phyloP scores from a whole-genome alignment of 92 coral and sea anemone genomes.

The Meandrina meandrites region DNA sequence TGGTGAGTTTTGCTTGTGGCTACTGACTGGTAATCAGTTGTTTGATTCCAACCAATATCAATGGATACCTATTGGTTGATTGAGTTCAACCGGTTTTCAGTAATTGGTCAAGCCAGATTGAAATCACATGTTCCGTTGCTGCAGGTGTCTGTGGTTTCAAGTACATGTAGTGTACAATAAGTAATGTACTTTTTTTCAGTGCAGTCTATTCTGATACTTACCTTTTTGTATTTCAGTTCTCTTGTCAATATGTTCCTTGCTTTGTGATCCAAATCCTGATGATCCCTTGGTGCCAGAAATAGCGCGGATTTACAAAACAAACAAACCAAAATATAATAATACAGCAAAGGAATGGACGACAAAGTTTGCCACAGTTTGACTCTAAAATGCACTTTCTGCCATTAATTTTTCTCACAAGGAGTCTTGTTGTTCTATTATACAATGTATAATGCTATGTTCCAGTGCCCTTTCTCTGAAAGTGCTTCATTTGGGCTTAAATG shows the following conservation, averaged over 20 bases:
- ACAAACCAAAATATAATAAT: constrained; percentile 78
- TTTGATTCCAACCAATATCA: too few relatives aligned
- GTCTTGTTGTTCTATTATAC: constrained; percentile 7
- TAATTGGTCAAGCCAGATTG: too few relatives aligned
- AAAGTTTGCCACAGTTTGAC: constrained; percentile 90
- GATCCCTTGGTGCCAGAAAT: constrained; percentile 99
- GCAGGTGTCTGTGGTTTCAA: not conserved
- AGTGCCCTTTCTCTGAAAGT: not conserved
- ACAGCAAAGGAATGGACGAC: constrained; percentile 90
- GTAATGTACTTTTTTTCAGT: not conserved
- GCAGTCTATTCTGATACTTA: not conserved
- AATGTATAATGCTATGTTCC: constrained; percentile 25
- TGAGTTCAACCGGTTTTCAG: too few relatives aligned
- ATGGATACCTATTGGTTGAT: too few relatives aligned
- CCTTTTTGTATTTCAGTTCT: constrained; percentile 75
- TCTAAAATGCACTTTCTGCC: not conserved
- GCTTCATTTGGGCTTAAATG: constrained; percentile 3
- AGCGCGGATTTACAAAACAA: constrained; percentile 93
- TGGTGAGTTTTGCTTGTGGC: too few relatives aligned
- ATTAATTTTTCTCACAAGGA: constrained; percentile 8
- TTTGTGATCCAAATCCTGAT: constrained; percentile 98
- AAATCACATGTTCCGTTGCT: not conserved
- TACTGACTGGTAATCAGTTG: too few relatives aligned
- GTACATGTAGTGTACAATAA: too few relatives aligned
- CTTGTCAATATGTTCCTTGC: constrained; percentile 98